Evolutionary conservation across 2,888 invertebrate species (phyloP), one percentile per base, ranked within the genome.

Genomic region (Cantharis flavilabris): DNA sequence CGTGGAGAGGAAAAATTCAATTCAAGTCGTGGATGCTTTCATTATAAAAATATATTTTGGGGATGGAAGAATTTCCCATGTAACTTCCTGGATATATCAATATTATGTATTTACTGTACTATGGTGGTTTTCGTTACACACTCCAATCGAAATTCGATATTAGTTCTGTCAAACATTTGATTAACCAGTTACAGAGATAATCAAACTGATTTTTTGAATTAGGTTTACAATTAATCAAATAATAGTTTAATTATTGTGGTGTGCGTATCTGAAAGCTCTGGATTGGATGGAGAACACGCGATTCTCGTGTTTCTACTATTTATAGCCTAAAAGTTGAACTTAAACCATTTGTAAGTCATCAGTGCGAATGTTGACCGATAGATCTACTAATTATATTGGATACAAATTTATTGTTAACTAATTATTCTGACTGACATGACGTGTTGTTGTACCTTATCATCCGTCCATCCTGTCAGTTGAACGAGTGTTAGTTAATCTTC

Each of bases 291-390:
- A 67, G 11, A 18, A 64, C 65, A 23, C 18, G 65, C 13, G 65
- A 67, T n/a, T 67, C 65, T 67, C 26, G 65, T 67, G 65, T 75
- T 75, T 67, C 30, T 11, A 75, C 81, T 86, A 86, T 86, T 85
- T 85, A 85, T 86, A 86, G 84, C 85, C 81, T 85, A 84, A 86
- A 86, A 86, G 85, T 81, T 81, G 75, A 79, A 79, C 82, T 82
- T 84, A 83, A 84, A 83, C 83, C 83, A 83, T 85, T 85, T 84
- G 84, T 84, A 84, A 85, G 84, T 85, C 84, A 85, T 85, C 85
- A 83, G 23, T 67, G 23, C 81, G 79, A 79, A 79, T 79, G 81
- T 83, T 82, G 83, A 82, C 82, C 83, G 83, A 85, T 83, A 83
- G 84, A 75, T 73, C 72, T 70, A 70, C 72, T 77, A 77, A 77